Evolutionary conservation across 2,113 vertebrate genomes (phyloP), one percentile per base, ranked within the genome.

Genomic region (Nycticebus coucang): DNA sequence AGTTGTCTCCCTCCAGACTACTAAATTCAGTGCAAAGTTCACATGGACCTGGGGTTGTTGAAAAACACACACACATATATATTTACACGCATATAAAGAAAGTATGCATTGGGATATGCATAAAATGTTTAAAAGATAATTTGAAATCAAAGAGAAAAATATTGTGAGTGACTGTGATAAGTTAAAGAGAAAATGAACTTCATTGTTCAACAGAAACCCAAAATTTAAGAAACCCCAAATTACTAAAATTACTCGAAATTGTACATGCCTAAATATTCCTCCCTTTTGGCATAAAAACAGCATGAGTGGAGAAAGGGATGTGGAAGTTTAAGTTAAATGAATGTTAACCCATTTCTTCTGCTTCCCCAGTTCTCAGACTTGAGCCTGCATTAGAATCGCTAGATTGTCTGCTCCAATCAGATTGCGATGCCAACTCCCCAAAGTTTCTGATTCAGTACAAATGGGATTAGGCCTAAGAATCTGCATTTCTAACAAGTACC

Each of bases 101-200:
- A 22, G 1, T 84, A 59, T 37, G 4, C 30, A 68, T 33, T 91
- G 30, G 11, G 2, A 45, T 60, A 79, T 62, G 0, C 0, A 41
- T 24, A 50, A 90, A 80, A 45, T 35, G 57, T 57, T 91, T 89
- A 41, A 53, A 91, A 57, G 86, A 71, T 94, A 72, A 57, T 59
- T 91, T 50, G 60, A 60, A 87, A 55, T 68, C 6, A 24, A 69
- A 86, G 83, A 22, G 17, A 68, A 68, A 68, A 94, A 21, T 18
- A 21, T 19, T 68, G 0, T 41, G 50, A 60, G 4, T 30, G 11
- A 74, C 21, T 30, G 4, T 74, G 19, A 86, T 7, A 45, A 5
- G 10, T 53, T 60, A 50, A 33, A 94, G 14, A 53, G 50, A 87
- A 89, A 75, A 55, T n/a, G 35, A 57, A 50, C 53, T 45, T 4